Percentiles rank a stretch among this genome's conserved stretches.
Conservation (phyloP, 2,797 vertebrate species). For the Takifugu rubripes region DNA sequence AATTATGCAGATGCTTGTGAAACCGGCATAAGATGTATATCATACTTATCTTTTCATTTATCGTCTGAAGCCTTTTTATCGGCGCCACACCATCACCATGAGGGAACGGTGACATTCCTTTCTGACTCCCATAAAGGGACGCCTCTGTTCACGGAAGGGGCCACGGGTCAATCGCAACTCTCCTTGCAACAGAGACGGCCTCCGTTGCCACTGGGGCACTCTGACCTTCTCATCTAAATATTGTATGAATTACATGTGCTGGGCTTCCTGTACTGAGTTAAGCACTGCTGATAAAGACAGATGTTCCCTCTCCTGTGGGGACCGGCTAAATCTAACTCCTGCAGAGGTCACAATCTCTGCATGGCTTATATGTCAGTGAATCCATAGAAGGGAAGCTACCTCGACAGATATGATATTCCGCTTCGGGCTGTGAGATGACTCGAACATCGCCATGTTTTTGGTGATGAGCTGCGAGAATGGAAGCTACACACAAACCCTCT, state of each 20-base stretch:
- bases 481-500: constrained; percentile 11
- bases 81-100: constrained; percentile 34
- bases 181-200: constrained; percentile 39
- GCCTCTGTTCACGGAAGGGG: constrained; percentile 44
- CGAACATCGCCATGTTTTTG: constrained; percentile 1
- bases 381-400: constrained; percentile 16
- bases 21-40: too few species aligned
- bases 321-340: constrained; percentile 56
- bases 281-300: constrained; percentile 67
- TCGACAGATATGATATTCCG: constrained; percentile 9
- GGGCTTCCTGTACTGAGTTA: constrained; percentile 64
- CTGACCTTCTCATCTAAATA: constrained; percentile 74
- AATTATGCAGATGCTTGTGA: too few species aligned
- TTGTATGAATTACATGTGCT: constrained; percentile 74
- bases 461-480: constrained; percentile 14
- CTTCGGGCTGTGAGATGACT: constrained; percentile 8
- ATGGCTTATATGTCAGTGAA: constrained; percentile 34
- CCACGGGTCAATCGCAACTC: constrained; percentile 50
- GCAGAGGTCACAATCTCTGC: constrained; percentile 38
- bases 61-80: constrained; percentile 29
- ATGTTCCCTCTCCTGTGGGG: constrained; percentile 60
- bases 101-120: constrained; percentile 42
- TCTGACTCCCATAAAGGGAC: constrained; percentile 49
- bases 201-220: constrained; percentile 64
- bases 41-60: constrained; percentile 18